Evolutionary conservation across 2,888 invertebrate genomes (phyloP), one percentile per base, ranked within the genome.

Genomic region (Dicyrtomina minuta): DNA sequence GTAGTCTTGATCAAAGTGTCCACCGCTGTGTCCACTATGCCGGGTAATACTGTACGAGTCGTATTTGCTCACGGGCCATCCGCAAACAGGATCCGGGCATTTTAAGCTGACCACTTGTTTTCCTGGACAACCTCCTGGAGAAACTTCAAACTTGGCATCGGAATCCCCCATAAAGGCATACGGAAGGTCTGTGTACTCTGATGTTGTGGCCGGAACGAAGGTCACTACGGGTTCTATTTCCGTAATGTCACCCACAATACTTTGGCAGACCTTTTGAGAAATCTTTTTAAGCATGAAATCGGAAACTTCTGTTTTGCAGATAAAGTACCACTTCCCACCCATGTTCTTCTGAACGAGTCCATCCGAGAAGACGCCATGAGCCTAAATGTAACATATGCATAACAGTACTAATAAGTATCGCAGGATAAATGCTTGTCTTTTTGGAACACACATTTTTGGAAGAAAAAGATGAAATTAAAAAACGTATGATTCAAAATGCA

Each of bases 341-440:
- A 77, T 68, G 3, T 61, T 39, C 49, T 75, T 77, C 44, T 77
- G 75, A 1, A 77, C 59, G 22, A 74, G 56, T 13, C 77, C 77
- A 3, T 64, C 64, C 2, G 71, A 71, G 2, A 71, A 59, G 1
- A 74, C 55, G 13, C 77, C 77, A 13, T 74, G 59, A 12, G 59
- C 41, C 72, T 75, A 61, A 8, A 62, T 58, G 13, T n/a, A n/a
- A 53, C 24, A 26, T 53, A 20, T 10, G 22, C 13, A 51, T 2
- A 51, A n/a, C n/a, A n/a, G n/a, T n/a, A n/a, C n/a, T n/a, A n/a
- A n/a, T n/a, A n/a, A n/a, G n/a, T n/a, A n/a, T n/a, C n/a, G n/a
- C n/a, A n/a, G n/a, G n/a, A n/a, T n/a, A n/a, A n/a, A n/a, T n/a
- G n/a, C n/a, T n/a, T n/a, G n/a, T n/a, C n/a, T n/a, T n/a, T n/a